These are phyloP conservation scores for Drosophila nr. fundita DNA, from an alignment of 2,888 invertebrate species.

Conservation along the genomic window DNA sequence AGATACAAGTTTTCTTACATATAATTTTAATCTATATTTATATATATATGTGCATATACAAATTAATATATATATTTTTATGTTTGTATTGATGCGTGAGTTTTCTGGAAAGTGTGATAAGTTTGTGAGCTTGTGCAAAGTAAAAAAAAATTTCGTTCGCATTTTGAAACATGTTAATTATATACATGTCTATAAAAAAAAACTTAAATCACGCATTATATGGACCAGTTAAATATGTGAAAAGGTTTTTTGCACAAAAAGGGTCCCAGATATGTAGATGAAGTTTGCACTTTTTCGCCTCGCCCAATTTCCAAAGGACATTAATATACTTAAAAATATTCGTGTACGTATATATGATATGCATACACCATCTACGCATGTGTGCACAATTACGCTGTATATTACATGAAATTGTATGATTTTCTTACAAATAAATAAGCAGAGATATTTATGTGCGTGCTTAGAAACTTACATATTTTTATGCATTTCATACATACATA, in stretches of 20 bases:
- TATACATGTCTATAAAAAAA: neutral
- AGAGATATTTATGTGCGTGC: neutral
- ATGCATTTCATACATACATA: neutral
- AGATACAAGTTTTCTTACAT: neutral
- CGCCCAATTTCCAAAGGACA: slow-evolving; percentile 17
- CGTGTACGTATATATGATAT: neutral
- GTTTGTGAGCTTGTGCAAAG: neutral
- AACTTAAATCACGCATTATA: neutral
- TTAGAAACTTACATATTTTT: neutral
- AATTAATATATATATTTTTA: neutral
- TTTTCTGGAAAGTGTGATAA: neutral
- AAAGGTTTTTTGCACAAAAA: neutral
- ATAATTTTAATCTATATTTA: neutral
- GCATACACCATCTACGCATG: slow-evolving; percentile 2
- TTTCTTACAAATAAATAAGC: neutral
- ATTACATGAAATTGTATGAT: neutral
- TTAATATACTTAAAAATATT: neutral
- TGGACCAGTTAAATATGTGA: neutral
- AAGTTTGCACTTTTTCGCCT: neutral
- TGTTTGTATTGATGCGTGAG: neutral
- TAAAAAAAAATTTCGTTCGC: neutral
- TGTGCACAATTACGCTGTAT: neutral
- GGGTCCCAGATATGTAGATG: slow-evolving; percentile 7
- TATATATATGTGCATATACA: neutral
- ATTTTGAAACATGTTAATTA: neutral